A percentile compares a stretch with the other conserved stretches of the same genome.
phyloP scores from a whole-genome alignment of 1,140 invertebrate genomes.

The Trachymyrmex septentrionalis region DNA sequence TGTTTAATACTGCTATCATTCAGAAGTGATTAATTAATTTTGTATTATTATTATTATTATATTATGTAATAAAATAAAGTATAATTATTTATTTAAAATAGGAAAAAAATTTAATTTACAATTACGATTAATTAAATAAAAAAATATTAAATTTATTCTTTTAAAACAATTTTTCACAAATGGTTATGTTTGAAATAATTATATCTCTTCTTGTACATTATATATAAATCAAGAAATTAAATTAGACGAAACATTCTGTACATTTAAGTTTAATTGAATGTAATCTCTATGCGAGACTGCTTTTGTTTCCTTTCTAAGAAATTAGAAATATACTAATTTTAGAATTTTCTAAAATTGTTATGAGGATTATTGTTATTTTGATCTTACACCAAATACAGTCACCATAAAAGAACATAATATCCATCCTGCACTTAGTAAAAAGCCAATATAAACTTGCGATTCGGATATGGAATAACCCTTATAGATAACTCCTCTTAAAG shows the following conservation, averaged over 20 bases:
- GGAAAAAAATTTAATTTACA: constrained; percentile 5
- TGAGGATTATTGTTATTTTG: constrained; percentile 51
- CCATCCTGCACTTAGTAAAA: constrained; percentile 88
- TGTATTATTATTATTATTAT: neutral
- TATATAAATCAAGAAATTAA: neutral
- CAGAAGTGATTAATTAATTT: neutral
- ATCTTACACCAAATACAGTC: constrained; percentile 84
- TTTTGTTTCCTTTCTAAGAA: neutral
- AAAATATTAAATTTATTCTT: neutral
- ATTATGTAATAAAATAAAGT: neutral
- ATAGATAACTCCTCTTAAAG: constrained; percentile 89
- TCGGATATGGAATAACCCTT: constrained; percentile 88
- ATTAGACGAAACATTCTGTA: neutral
- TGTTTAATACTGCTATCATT: neutral
- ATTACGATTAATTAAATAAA: neutral
- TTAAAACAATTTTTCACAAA: neutral
- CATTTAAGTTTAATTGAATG: constrained; percentile 38
- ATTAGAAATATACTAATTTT: too few species aligned
- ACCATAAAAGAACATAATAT: constrained; percentile 84
- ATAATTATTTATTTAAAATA: neutral
- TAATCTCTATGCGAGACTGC: neutral
- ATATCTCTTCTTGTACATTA: neutral
- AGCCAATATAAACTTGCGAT: constrained; percentile 88
- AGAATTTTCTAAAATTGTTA: neutral
- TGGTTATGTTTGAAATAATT: neutral